Evolutionary conservation across 2,797 vertebrate genomes (phyloP), one percentile per base, ranked within the genome.

Genomic region (Clamator glandarius): DNA sequence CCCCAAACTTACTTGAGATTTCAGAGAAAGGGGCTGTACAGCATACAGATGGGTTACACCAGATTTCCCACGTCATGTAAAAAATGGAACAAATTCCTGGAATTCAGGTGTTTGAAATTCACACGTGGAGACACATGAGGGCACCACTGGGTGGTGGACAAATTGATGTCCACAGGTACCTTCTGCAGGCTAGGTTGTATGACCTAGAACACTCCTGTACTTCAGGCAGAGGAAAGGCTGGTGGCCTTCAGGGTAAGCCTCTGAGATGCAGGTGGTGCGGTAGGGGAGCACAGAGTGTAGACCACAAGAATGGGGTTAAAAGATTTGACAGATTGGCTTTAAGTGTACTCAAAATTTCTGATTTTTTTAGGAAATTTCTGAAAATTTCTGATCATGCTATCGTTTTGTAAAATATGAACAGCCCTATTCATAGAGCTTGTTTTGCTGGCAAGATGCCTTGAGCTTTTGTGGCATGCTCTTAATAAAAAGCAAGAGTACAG

Each of bases 121-220:
- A 91, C 19, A 9, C 39, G 72, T 39, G 82, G 75, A 85, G 89
- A 94, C 95, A 87, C 94, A 72, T 39, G 92, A 87, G 87, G 96
- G 94, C 95, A 95, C 94, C 64, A 87, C 87, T 93, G 87, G 90
- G 87, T 1, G 92, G 35, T 80, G 70, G 74, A 79, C 24, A 87
- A 41, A 80, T 2, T 5, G 35, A 16, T 52, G 16, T 15, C 52
- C 10, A n/a, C 12, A 18, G 74, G 52, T 55, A 28, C 33, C 23
- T 79, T 52, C 75, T 15, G 20, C 5, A 46, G 41, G 36, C 25
- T 5, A 6, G 31, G 52, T 63, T 5, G 1, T 26, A 26, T 51
- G 50, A 15, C 29, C 2, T 5, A 3, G 15, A 44, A 10, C 0
- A 3, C 12, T 46, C 39, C 69, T 11, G 52, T 35, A 21, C 33